phyloP scores from a whole-genome alignment of 2,888 invertebrate species.

The Colletes collaris region DNA sequence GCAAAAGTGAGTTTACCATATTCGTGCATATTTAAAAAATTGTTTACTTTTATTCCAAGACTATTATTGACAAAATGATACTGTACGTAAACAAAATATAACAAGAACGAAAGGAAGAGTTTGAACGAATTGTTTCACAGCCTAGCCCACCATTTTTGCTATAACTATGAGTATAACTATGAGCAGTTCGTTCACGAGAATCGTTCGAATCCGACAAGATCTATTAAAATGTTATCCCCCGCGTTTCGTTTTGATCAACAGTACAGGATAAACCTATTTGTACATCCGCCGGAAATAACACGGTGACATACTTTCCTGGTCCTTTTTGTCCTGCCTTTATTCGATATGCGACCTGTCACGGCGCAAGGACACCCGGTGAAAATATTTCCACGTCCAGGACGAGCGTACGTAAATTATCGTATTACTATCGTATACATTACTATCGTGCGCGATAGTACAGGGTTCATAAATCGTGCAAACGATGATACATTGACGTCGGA shows the following conservation, averaged over 20 bases:
- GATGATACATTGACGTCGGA: constrained; percentile 65
- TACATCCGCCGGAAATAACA: constrained; percentile 44
- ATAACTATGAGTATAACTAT: no score
- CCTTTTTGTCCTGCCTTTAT: background rate
- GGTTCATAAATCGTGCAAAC: constrained; percentile 70
- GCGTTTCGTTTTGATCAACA: constrained; percentile 39
- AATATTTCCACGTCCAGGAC: constrained; percentile 43
- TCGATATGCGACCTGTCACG: constrained; percentile 19
- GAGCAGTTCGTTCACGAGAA: background rate
- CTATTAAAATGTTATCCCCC: constrained; percentile 24
- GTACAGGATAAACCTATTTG: constrained; percentile 44
- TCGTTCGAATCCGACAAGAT: constrained; percentile 2
- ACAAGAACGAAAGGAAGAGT: no score
- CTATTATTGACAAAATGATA: no score
- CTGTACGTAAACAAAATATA: no score
- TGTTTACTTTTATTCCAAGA: no score
- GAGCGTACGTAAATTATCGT: constrained; percentile 68
- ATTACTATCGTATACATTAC: constrained; percentile 47
- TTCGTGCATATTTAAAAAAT: no score
- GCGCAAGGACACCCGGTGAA: constrained; percentile 18
- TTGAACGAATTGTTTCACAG: no score
- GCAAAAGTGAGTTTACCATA: no score
- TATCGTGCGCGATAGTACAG: constrained; percentile 63
- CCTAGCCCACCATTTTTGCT: no score
- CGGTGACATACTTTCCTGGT: constrained; percentile 45